phyloP scores from a whole-genome alignment of 2,797 vertebrate species.

The Emydoidea blandingii region DNA sequence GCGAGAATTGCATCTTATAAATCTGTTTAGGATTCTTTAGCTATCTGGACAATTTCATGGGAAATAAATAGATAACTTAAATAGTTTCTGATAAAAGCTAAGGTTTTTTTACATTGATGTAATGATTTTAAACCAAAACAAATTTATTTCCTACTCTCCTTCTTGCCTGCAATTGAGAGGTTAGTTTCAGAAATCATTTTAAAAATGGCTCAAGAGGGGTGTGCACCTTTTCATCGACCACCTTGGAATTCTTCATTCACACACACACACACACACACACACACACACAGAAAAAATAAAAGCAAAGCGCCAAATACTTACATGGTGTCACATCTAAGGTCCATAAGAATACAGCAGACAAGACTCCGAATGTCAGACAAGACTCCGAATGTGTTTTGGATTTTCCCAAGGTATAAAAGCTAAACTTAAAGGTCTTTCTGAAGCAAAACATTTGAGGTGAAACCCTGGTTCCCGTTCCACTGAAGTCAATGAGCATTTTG shows the following conservation, averaged over 20 bases:
- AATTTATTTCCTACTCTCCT: not conserved
- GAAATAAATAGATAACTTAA: not conserved
- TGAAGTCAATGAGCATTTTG: not conserved
- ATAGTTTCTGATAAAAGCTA: not conserved
- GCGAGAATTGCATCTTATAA: not conserved
- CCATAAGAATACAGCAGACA: not conserved
- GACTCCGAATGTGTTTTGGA: not conserved
- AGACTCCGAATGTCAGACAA: not conserved
- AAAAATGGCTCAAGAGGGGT: not conserved
- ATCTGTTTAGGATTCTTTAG: not conserved
- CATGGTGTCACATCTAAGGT: not conserved
- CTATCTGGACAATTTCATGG: not conserved
- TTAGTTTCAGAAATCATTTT: not conserved
- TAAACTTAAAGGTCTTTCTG: not conserved
- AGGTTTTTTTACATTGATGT: not conserved
- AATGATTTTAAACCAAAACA: not conserved
- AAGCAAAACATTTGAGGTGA: not conserved
- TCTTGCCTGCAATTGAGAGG: not conserved
- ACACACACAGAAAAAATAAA: not conserved
- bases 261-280: not conserved
- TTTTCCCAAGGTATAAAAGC: conserved; percentile 3
- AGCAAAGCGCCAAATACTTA: not conserved
- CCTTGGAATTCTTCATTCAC: not conserved
- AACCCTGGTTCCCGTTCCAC: not conserved
- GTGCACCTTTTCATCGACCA: not conserved